Base-by-base conservation (phyloP, 2,888 invertebrate genomes). In the Neoitamus cyanurus region DNA sequence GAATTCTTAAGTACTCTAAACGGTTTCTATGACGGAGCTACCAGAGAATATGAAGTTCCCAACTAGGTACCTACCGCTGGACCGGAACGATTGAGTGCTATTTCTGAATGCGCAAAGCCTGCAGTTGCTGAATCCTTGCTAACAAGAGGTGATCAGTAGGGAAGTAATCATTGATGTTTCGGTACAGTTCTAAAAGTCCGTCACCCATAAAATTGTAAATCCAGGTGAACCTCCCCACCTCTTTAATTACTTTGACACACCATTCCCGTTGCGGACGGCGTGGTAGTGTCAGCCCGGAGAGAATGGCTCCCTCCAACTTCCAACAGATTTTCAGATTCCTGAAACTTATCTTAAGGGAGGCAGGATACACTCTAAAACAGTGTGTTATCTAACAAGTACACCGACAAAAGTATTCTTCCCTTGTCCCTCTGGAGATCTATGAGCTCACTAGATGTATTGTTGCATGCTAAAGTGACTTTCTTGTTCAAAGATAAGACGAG, bases 401-500 rank as follows among this genome's bases (percentile, higher is more conserved):
- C 80, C 20, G 80, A 80, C 80, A 80, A 80, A 80, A 42, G 34
- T 31, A 30, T 80, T 36, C 77, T 28, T 46, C 46, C 46, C 46
- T 46, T 36, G 80, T 80, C 80, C 80, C 80, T 31, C 58, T 58
- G 68, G 80, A 80, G 80, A 80, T 80, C 80, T 68, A 80, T 80
- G 80, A 80, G 80, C 68, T 80, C 58, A 58, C 58, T 80, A 80
- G 80, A 80, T 80, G 80, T 80, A 80, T 80, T 80, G 80, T 80
- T 80, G 80, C 80, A 80, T 80, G 80, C 58, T 80, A 80, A 80
- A 80, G 80, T 80, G 80, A 80, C 80, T 80, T 80, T 80, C 80
- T 80, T 80, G 80, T 80, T 86, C 87, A 86, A 87, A 85, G 84
- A 86, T 86, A 87, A 86, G 86, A 88, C 88, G 87, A 88, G 85